phyloP scores from a whole-genome alignment of 2,888 invertebrate species.

The Lathronympha strigana region DNA sequence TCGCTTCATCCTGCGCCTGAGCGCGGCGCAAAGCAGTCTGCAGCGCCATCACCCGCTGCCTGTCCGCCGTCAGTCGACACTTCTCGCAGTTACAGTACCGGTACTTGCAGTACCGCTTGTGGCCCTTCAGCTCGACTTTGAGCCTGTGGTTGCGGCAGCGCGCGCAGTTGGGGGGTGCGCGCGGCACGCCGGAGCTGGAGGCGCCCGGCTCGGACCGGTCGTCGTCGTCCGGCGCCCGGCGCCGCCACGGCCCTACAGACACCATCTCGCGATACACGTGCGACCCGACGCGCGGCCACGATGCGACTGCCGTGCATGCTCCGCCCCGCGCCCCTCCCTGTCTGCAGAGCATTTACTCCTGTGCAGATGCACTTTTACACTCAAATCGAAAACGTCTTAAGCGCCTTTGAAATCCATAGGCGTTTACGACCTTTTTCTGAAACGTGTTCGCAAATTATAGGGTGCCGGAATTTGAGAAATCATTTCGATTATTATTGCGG shows the following conservation, averaged over 20 bases:
- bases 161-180: constrained; percentile 96
- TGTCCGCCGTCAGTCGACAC: constrained; percentile 93
- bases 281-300: constrained; percentile 85
- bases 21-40: constrained; percentile 93
- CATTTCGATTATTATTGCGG: constrained; percentile 3
- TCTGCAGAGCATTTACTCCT: constrained; percentile 49
- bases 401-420: not conserved
- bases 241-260: constrained; percentile 79
- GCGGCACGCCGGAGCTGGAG: constrained; percentile 85
- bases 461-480: constrained; percentile 21
- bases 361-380: constrained; percentile 65
- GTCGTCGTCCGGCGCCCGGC: constrained; percentile 77
- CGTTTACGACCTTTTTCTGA: not conserved
- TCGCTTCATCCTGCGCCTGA: constrained; percentile 92
- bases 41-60: constrained; percentile 95
- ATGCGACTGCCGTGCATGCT: constrained; percentile 69
- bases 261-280: constrained; percentile 80
- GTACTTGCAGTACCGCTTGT: constrained; percentile 95
- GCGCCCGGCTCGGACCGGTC: constrained; percentile 79
- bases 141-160: constrained; percentile 96
- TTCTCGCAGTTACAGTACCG: constrained; percentile 93
- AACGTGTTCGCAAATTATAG: constrained; percentile 25
- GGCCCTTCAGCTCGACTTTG: constrained; percentile 94
- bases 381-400: constrained; percentile 10
- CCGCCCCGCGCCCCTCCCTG: constrained; percentile 57